Evolutionary conservation across 2,797 vertebrate genomes (phyloP).

Genomic region (Gastrophryne carolinensis): DNA sequence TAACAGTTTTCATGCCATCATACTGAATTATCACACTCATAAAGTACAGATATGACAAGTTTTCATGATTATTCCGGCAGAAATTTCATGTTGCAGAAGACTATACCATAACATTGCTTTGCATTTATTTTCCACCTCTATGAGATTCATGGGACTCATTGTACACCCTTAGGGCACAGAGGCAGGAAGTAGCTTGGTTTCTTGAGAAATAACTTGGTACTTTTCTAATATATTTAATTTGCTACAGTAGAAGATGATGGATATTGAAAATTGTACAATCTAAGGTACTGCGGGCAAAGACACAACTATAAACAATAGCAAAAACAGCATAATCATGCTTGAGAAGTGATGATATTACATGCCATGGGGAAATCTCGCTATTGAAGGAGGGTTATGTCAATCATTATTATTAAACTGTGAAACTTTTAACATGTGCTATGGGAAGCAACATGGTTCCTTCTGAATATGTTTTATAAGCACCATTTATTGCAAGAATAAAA

Average conservation of each 20-base stretch:
- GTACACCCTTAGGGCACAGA: slow-evolving; percentile 22
- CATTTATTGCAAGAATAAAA: too few relatives aligned
- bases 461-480: too few relatives aligned
- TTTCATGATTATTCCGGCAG: slow-evolving; percentile 30
- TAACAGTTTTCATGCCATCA: slow-evolving; percentile 6
- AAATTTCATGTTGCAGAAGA: slow-evolving; percentile 3
- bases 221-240: slow-evolving; percentile 36
- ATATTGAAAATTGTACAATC: slow-evolving; percentile 44
- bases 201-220: slow-evolving; percentile 33
- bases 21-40: slow-evolving; percentile 14
- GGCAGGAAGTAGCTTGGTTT: slow-evolving; percentile 10
- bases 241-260: slow-evolving; percentile 38
- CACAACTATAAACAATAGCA: slow-evolving; percentile 38
- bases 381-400: slow-evolving; percentile 5
- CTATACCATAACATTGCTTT: slow-evolving; percentile 20
- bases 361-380: slow-evolving; percentile 15
- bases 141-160: slow-evolving; percentile 21
- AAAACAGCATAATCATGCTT: slow-evolving; percentile 14
- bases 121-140: slow-evolving; percentile 33
- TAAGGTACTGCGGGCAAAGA: slow-evolving; percentile 43
- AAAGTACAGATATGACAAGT: slow-evolving; percentile 24
- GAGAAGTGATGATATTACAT: slow-evolving; percentile 19
- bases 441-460: too few relatives aligned
- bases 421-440: too few relatives aligned
- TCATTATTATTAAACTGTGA: slow-evolving; percentile 29